Conservation (phyloP, 2,797 vertebrate genomes). For the Thaleichthys pacificus region DNA sequence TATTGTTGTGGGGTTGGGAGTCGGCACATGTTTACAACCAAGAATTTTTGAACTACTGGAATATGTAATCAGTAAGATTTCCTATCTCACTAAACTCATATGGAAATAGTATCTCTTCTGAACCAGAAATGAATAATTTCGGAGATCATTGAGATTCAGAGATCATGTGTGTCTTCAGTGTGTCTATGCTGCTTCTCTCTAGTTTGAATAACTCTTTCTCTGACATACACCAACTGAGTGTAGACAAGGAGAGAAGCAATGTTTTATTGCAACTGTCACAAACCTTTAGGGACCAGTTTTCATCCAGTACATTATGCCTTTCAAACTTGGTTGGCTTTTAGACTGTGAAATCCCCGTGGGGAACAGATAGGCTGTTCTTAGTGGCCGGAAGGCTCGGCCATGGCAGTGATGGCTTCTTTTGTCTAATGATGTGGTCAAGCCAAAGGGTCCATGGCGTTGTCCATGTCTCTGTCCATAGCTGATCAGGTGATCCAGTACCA, state of each 20-base stretch:
- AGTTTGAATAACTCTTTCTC: constrained; percentile 13
- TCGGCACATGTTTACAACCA: too few relatives aligned
- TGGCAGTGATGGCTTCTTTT: constrained; percentile 40
- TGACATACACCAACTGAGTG: background rate
- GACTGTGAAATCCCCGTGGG: constrained; percentile 53
- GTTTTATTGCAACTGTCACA: constrained; percentile 59
- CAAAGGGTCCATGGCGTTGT: constrained; percentile 24
- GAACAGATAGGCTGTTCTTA: constrained; percentile 66
- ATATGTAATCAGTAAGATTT: too few relatives aligned
- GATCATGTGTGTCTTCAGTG: too few relatives aligned
- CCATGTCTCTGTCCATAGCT: constrained; percentile 36
- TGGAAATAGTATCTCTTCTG: too few relatives aligned
- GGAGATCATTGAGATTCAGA: too few relatives aligned
- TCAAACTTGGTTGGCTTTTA: constrained; percentile 40
- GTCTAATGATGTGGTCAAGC: constrained; percentile 55
- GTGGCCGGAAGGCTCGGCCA: constrained; percentile 50
- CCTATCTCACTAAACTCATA: too few relatives aligned
- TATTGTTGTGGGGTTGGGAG: too few relatives aligned
- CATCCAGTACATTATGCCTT: constrained; percentile 44
- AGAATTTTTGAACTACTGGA: too few relatives aligned
- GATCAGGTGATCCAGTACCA: constrained; percentile 46
- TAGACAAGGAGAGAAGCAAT: background rate
- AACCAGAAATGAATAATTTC: too few relatives aligned
- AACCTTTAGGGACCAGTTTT: constrained; percentile 52
- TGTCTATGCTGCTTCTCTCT: background rate